These are phyloP conservation scores for Octodonta nipae DNA, from an alignment of 2,888 invertebrate species.

Conservation along the genomic window DNA sequence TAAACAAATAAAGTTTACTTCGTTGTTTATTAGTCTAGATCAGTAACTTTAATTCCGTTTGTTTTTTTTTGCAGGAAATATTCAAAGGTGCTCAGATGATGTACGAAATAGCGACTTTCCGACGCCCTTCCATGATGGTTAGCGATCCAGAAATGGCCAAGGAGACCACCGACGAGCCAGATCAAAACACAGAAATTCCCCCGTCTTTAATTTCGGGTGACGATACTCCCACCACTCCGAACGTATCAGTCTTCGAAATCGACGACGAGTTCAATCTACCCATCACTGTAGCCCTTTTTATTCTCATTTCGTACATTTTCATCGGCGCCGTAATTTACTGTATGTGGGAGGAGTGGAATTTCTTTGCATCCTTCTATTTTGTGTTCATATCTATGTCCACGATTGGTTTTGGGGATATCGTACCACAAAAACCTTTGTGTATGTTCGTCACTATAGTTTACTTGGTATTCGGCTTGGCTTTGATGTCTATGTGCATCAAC, in stretches of 20 bases:
- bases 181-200: no score
- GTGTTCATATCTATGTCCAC: constrained; percentile 95
- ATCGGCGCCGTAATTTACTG: constrained; percentile 71
- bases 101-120: constrained; percentile 63
- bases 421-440: constrained; percentile 63
- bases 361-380: constrained; percentile 90
- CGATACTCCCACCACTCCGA: constrained; percentile 57
- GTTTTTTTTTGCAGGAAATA: constrained; percentile 48
- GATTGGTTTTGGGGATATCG: constrained; percentile 89
- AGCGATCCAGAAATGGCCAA: constrained; percentile 12
- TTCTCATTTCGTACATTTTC: constrained; percentile 75
- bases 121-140: constrained; percentile 47
- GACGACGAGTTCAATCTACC: constrained; percentile 93
- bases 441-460: constrained; percentile 89
- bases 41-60: constrained; percentile 5
- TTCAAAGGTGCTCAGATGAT: constrained; percentile 72
- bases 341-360: constrained; percentile 72
- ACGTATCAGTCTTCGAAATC: constrained; percentile 62
- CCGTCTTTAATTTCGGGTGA: no score
- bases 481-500: constrained; percentile 95
- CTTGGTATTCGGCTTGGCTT: constrained; percentile 81
- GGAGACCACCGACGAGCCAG: not conserved
- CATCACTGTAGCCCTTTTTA: constrained; percentile 71
- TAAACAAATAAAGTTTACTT: no score
- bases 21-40: not conserved